Evolutionary conservation across 2,797 vertebrate species (phyloP).

Genomic region (Danio tinwini): DNA sequence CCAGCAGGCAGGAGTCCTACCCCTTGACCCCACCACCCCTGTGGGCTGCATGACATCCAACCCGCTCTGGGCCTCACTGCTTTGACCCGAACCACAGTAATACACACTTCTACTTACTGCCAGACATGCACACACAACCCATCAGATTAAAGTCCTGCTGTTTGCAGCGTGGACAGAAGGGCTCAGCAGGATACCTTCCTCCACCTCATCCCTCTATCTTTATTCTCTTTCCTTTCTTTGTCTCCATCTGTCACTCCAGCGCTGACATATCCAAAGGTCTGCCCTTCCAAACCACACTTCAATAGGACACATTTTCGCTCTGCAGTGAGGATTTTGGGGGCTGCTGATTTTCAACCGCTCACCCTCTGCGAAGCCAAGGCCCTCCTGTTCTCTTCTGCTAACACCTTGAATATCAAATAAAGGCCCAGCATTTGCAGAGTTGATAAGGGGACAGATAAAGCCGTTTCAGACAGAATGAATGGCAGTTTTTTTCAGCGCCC

Average conservation of each 20-base stretch:
- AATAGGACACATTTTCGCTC: conserved; percentile 43
- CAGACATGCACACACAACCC: conserved; percentile 37
- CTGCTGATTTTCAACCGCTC: conserved; percentile 26
- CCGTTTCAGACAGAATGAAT: conserved; percentile 21
- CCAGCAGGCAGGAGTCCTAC: conserved; percentile 67
- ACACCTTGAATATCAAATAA: conserved; percentile 21
- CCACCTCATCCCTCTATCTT: conserved; percentile 39
- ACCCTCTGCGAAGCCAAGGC: conserved; percentile 26
- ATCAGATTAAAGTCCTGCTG: conserved; percentile 55
- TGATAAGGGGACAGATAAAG: conserved; percentile 23
- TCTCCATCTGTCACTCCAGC: conserved; percentile 47
- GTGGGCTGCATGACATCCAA: conserved; percentile 67
- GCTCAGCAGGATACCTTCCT: conserved; percentile 51
- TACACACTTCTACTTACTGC: conserved; percentile 40
- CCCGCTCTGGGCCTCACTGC: conserved; percentile 57
- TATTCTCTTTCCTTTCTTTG: conserved; percentile 40
- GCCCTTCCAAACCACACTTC: conserved; percentile 39
- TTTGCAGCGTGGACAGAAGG: conserved; percentile 52
- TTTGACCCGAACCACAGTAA: conserved; percentile 49
- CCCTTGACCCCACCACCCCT: conserved; percentile 70
- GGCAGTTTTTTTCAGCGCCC: background rate
- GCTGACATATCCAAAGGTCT: conserved; percentile 51
- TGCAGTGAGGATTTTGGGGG: conserved; percentile 33
- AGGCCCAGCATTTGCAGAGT: conserved; percentile 11
- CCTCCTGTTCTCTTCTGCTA: conserved; percentile 13